These are phyloP conservation scores for Oophaga sylvatica DNA, from an alignment of 2,797 vertebrate genomes.

Conservation along the genomic window DNA sequence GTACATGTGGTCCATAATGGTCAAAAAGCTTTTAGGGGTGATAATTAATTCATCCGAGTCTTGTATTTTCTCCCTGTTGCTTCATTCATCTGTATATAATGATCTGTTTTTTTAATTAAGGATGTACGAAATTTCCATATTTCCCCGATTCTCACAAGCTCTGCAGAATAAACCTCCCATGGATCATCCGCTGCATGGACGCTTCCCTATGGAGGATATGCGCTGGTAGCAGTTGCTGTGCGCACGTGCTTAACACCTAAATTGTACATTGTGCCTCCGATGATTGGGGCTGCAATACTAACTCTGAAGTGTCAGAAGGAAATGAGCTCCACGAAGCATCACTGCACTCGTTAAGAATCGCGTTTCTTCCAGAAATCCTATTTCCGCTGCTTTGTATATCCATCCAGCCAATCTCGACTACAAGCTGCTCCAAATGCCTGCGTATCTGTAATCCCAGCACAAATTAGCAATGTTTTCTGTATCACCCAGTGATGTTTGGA, in stretches of 20 bases:
- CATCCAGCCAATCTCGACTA: not conserved
- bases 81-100: not conserved
- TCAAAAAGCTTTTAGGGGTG: not conserved
- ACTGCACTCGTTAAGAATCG: slow-evolving; percentile 17
- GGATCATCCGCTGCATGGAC: not conserved
- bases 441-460: not conserved
- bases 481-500: not conserved
- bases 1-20: not conserved
- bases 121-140: not conserved
- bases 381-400: slow-evolving; percentile 19
- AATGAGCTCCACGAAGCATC: slow-evolving; percentile 1
- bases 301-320: slow-evolving; percentile 21
- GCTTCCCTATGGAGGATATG: not conserved
- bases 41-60: not conserved
- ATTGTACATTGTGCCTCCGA: not conserved
- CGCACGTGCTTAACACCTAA: not conserved
- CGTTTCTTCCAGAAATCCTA: not conserved
- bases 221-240: not conserved
- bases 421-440: not conserved
- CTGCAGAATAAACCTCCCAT: not conserved
- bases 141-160: not conserved
- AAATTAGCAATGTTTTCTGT: slow-evolving; percentile 26
- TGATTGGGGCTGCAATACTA: not conserved
- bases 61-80: not conserved
- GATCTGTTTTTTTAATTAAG: not conserved